Evolutionary conservation across 2,888 invertebrate species (phyloP), one percentile per base, ranked within the genome.

Genomic region (Xylota segnis): DNA sequence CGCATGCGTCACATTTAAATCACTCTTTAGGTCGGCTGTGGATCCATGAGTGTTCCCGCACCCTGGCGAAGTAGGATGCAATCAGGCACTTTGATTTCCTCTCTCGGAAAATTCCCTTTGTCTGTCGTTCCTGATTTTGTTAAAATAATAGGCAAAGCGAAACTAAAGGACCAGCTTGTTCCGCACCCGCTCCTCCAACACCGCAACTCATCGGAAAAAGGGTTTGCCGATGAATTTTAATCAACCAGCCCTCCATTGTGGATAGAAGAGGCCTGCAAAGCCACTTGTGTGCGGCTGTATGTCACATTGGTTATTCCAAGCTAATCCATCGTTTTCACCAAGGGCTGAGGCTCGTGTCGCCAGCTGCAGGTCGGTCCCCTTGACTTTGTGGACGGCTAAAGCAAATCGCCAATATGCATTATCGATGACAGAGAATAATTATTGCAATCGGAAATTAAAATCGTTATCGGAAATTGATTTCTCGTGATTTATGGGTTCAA

Each of bases 361-460:
- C 43, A 14, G 5, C 4, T 4, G 16, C 59, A 54, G 34, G 10
- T 37, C 52, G 34, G 10, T 37, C 52, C 61, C 43, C 50, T 56
- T 54, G 75, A 56, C 65, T 56, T 45, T 56, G 29, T 63, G 43
- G 23, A 56, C 71, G n/a, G 34, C 34, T 16, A 7, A 27, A 43
- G 56, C 63, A 40, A 56, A 65, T 71, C 34, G 63, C 50, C 76
- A 71, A 63, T 76, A 59, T 72, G 82, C 71, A 86, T 86, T 86
- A 86, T 86, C 82, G 72, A 82, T 82, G 86, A 82, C 86, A 86
- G 76, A 77, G 82, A 86, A 90, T 90, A 91, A 91, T 91, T 91
- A 91, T 91, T 91, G 89, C 91, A 89, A 90, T 90, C 91, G 91
- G 91, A 91, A 91, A 91, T 91, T 91, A 90, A 90, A 90, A 90